Percentiles rank a stretch among this genome's conserved stretches.
Conservation (phyloP, 1,140 invertebrate genomes). For the Leptoteleia sp. region DNA sequence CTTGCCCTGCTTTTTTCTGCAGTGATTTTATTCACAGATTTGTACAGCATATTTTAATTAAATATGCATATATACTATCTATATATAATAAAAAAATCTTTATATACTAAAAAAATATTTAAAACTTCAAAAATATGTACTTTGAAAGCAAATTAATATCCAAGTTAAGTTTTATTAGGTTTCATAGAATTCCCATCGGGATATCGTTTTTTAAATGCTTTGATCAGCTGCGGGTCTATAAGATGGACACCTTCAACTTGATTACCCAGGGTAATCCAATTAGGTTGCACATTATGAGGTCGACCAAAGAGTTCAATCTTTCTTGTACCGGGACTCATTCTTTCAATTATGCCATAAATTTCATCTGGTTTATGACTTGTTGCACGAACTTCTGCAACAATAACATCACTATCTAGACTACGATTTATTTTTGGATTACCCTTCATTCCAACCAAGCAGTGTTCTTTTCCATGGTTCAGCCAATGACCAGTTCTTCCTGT, state of each 20-base stretch:
- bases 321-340: constrained; percentile 93
- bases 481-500: constrained; percentile 98
- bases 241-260: constrained; percentile 97
- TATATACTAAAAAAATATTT: no score
- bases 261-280: constrained; percentile 98
- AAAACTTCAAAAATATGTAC: no score
- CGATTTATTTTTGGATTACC: constrained; percentile 95
- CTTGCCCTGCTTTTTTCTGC: no score
- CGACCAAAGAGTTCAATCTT: constrained; percentile 99
- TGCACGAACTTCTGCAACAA: constrained; percentile 98
- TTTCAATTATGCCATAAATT: constrained; percentile 96
- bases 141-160: no score
- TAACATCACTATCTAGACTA: constrained; percentile 98
- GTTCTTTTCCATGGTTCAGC: constrained; percentile 99
- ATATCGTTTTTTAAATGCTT: constrained; percentile 94
- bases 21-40: no score
- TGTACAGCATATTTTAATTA: no score
- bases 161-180: constrained; percentile 75
- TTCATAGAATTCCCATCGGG: constrained; percentile 95
- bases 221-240: constrained; percentile 95
- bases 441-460: constrained; percentile 98
- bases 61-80: no score
- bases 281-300: constrained; percentile 98
- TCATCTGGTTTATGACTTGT: constrained; percentile 99
- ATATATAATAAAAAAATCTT: no score